These are phyloP conservation scores for Periplaneta americana DNA, from an alignment of 1,140 invertebrate genomes.

Conservation along the genomic window DNA sequence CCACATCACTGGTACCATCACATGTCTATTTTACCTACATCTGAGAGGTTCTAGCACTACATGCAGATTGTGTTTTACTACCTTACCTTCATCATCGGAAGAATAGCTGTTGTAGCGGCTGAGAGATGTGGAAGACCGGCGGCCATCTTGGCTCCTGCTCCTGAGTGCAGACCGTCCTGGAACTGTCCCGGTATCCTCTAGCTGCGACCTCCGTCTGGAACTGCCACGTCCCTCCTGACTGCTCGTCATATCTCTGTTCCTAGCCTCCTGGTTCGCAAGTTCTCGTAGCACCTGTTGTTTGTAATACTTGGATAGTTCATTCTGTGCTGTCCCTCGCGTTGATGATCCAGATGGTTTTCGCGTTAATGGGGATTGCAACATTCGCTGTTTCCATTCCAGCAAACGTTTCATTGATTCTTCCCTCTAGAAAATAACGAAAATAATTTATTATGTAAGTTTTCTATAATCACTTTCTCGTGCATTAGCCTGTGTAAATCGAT, in stretches of 20 bases:
- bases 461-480: too few relatives aligned
- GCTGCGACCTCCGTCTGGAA: not conserved
- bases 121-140: slow-evolving; percentile 40
- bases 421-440: slow-evolving; percentile 40
- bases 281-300: slow-evolving; percentile 32
- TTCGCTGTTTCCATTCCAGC: slow-evolving; percentile 87
- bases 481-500: too few relatives aligned
- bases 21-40: not conserved
- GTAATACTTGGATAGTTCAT: slow-evolving; percentile 41
- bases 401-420: slow-evolving; percentile 89
- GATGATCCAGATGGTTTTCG: slow-evolving; percentile 59
- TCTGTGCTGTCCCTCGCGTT: slow-evolving; percentile 36
- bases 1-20: not conserved
- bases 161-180: slow-evolving; percentile 20
- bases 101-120: slow-evolving; percentile 74
- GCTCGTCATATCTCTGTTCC: slow-evolving; percentile 15
- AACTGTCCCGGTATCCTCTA: not conserved
- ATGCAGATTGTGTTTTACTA: not conserved
- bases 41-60: not conserved
- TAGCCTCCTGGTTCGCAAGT: slow-evolving; percentile 21
- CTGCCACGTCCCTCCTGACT: slow-evolving; percentile 24
- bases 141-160: slow-evolving; percentile 42
- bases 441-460: not conserved
- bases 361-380: slow-evolving; percentile 82
- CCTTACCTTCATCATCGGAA: slow-evolving; percentile 80